Percentiles rank a stretch among this genome's conserved stretches.
Evolutionary conservation across 2,113 vertebrate species (phyloP).

Genomic region (Colaptes auratus): DNA sequence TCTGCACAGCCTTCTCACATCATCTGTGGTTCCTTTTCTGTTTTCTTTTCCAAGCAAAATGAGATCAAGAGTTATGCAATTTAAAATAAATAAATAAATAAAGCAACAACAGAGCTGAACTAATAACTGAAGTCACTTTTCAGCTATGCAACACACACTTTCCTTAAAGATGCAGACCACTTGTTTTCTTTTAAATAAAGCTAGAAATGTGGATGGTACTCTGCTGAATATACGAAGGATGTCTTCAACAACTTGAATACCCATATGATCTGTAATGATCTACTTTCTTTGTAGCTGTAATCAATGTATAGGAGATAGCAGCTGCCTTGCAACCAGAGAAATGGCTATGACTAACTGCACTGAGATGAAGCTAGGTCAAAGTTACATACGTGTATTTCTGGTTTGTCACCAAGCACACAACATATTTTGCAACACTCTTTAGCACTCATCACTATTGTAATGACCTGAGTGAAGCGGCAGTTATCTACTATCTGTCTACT

Average conservation of each 20-base stretch:
- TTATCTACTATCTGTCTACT: neutral
- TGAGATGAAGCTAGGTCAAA: neutral
- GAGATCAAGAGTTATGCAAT: rapidly evolving
- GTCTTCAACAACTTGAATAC: neutral
- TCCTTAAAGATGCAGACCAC: neutral
- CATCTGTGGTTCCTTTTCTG: neutral
- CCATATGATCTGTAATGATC: neutral
- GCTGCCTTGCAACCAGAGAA: neutral
- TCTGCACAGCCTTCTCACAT: neutral
- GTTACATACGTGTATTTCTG: neutral
- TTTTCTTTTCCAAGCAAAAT: neutral
- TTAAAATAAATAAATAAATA: neutral
- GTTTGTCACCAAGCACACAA: neutral
- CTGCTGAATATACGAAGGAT: neutral
- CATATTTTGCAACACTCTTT: neutral
- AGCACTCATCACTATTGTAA: neutral
- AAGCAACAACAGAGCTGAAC: neutral
- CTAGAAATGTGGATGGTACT: neutral
- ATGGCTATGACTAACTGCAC: neutral
- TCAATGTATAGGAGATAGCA: neutral
- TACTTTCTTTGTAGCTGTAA: neutral
- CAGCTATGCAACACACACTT: neutral
- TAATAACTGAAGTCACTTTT: neutral
- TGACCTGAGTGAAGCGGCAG: neutral
- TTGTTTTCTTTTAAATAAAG: neutral